These are phyloP conservation scores for Callionymus lyra DNA, from an alignment of 2,113 vertebrate genomes.

Conservation along the genomic window DNA sequence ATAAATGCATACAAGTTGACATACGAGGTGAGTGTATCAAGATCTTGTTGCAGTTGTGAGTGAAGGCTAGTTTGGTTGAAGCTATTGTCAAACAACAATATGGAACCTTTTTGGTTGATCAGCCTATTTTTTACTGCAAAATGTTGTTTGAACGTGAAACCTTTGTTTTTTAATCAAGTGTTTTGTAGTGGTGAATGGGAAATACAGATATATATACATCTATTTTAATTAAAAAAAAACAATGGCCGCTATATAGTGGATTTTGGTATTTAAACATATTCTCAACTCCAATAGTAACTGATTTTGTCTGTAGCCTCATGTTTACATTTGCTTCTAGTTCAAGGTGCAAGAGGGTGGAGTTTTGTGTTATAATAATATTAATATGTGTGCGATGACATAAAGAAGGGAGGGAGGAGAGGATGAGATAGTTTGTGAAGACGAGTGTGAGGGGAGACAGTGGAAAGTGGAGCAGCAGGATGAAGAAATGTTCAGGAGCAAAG, in stretches of 20 bases:
- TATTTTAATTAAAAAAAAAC: no score
- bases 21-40: constrained; percentile 23
- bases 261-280: neutral
- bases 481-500: constrained; percentile 4
- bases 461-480: constrained; percentile 11
- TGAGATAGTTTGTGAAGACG: constrained; percentile 15
- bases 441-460: constrained; percentile 6
- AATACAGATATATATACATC: no score
- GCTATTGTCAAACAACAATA: no score
- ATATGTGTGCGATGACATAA: constrained; percentile 13
- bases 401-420: constrained; percentile 10
- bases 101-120: no score
- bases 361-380: constrained; percentile 19
- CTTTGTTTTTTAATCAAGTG: no score
- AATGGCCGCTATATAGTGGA: no score
- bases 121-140: no score
- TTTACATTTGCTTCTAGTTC: constrained; percentile 7
- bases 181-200: no score
- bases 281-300: neutral
- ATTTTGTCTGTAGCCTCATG: neutral
- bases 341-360: constrained; percentile 12
- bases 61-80: no score
- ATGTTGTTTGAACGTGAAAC: no score
- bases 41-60: neutral
- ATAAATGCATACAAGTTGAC: constrained; percentile 13